phyloP scores from a whole-genome alignment of 2,113 vertebrate genomes.

The Aix galericulata region DNA sequence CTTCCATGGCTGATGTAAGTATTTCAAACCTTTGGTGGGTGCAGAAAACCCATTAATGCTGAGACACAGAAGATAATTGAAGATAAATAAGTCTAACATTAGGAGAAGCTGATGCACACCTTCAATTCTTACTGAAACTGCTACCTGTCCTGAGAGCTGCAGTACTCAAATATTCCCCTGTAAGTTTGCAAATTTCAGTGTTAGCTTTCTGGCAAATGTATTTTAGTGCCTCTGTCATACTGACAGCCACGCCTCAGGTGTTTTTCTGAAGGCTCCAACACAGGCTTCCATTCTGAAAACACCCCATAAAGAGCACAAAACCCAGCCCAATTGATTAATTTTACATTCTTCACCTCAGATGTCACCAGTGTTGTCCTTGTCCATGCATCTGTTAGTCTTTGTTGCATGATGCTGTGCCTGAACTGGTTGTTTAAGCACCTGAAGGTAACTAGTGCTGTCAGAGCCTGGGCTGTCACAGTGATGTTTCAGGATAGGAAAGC shows the following conservation, averaged over 20 bases:
- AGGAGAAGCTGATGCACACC: not conserved
- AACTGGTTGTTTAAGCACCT: not conserved
- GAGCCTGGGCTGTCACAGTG: not conserved
- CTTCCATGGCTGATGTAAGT: not conserved
- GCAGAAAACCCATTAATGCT: not conserved
- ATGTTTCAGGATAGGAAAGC: not conserved
- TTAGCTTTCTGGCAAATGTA: not conserved
- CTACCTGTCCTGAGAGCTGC: not conserved
- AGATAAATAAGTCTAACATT: not conserved
- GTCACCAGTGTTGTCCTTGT: not conserved
- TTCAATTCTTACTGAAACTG: not conserved
- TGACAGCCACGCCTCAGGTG: not conserved
- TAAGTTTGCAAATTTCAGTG: not conserved
- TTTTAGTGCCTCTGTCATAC: not conserved
- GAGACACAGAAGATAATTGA: not conserved
- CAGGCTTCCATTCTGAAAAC: not conserved
- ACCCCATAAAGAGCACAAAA: not conserved
- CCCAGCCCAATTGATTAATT: not conserved
- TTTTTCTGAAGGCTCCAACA: not conserved
- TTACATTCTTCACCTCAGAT: not conserved
- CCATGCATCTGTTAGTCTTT: rapidly evolving
- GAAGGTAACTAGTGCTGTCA: not conserved
- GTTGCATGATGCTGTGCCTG: not conserved
- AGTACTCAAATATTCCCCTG: not conserved
- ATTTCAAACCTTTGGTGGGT: not conserved